Base-by-base conservation (phyloP, 1,140 invertebrate genomes). In the Hydropsyche tenuis region DNA sequence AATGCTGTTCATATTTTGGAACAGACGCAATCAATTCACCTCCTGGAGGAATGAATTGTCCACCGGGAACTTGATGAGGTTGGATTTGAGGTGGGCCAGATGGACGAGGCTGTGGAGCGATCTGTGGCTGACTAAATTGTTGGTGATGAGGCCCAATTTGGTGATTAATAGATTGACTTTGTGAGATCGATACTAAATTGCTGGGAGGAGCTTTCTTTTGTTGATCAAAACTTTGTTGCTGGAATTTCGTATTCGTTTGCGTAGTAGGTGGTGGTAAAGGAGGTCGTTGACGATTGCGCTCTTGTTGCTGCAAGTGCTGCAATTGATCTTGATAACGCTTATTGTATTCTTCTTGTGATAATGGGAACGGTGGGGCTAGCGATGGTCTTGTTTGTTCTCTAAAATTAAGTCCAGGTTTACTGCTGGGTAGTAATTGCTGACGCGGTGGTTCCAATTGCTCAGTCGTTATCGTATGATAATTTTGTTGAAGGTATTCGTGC, bases 1-100 rank as follows among this genome's bases (percentile, higher is more conserved):
- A 89, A 79, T 93, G 91, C 76, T 93, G 91, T 82, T 93, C 92
- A 72, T 89, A 89, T 82, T 91, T 92, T 6, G 92, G 89, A 69
- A 93, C 87, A 27, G 91, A 88, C 73, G 90, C 88, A n/a, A 91
- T 87, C 46, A 93, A 83, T 82, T 93, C 90, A 14, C 90, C 89
- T 2, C 84, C 87, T 1, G 87, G 85, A 48, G 86, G 88, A 14
- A 87, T 81, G 78, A 87, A 83, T 76, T 85, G 84, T 9, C 81
- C 79, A 74, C 64, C 79, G 75, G 51, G 78, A 66, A 82, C 82
- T 71, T 78, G 76, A 73, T 81, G 81, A 81, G 79, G 69, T 56
- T 77, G 77, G 5, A 60, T 69, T 48, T 81, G 81, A 86, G 80
- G 81, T 79, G 74, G 80, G 78, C 77, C 72, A 79, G 77, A 18